Evolutionary conservation across 2,888 invertebrate species (phyloP), one percentile per base, ranked within the genome.

Genomic region (Andrena trimmerana): DNA sequence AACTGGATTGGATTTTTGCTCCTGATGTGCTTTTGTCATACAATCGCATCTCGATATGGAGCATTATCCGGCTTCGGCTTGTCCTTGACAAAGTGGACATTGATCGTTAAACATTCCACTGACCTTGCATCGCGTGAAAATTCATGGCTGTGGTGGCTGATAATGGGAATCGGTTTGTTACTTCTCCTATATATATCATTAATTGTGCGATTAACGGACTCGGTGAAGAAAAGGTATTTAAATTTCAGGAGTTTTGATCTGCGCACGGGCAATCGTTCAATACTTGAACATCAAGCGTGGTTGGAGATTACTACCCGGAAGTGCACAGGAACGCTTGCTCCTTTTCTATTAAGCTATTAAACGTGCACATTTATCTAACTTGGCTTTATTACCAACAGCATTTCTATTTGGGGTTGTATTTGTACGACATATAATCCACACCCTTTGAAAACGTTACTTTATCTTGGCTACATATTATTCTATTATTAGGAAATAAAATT

Each of bases 1-100:
- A 99, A 99, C 95, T 99, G 98, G 98, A 97, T 99, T 93, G 99
- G 99, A 16, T 98, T 99, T 94, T 95, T 99, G 89, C 95, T 98
- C 92, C 95, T 98, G 89, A 97, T 98, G 96, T 99, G 98, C 92
- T 98, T 98, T 95, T 98, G 98, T 92, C 98, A 98, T 94, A 98
- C 98, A 69, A 98, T 98, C 91, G 98, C 98, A 54, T 98, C 98
- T 42, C 96, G 98, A 90, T 98, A 98, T 94, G 98, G 99, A 33
- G 98, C 98, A 1, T 95, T 99, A 67, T 97, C 98, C 62, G 98
- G 98, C 74, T 98, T 99, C 93, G 98, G 98, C 1, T 95, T 99
- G 20, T 98, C 98, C 6, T 95, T 99, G 84, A 98, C 98, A 86
- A 99, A 99, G 95, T 99, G 98, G 98, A 98, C 98, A 48, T 96